Base-by-base conservation (phyloP, 1,140 invertebrate genomes). In the Pseudachorutes palmiensis region DNA sequence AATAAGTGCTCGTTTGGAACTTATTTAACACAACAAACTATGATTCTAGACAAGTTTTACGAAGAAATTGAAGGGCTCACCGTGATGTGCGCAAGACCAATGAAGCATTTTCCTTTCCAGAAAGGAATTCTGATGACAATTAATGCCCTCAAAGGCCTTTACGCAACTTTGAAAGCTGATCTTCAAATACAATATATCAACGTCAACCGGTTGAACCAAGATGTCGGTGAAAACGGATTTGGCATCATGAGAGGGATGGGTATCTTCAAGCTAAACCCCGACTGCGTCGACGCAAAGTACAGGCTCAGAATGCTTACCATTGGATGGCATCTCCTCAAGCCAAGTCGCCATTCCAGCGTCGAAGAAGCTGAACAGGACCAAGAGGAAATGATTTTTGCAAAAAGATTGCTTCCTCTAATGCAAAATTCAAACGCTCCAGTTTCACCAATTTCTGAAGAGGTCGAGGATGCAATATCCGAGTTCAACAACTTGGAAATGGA, bases 51-150 rank as follows among this genome's bases (percentile, higher is more conserved):
- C 14, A 24, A 24, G 55, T 58, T 58, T 29, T 22, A 58, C 12
- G n/a, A 24, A 29, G 55, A 12, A 24, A 24, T 58, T 12, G n/a
- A 9, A 5, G 14, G 22, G 5, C 5, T 58, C 5, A 22, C 5
- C 9, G 55, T 58, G 55, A 45, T 12, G 19, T 9, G 19, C 19
- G 9, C 5, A 9, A 9, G n/a, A 29, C 9, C 24, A 5, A 58
- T 9, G 24, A 22, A 5, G 5, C 24, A 9, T 9, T 58, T 24
- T 24, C 55, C 55, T 9, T 58, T 58, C 22, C 55, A 58, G 55
- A 58, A 58, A 22, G 55, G 55, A 9, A 58, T 58, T 9, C 55
- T 58, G 22, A 58, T 58, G 55, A 58, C 55, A 5, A 58, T 58
- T 58, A 22, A 5, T 22, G 5, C 55, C 5, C 9, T 58, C 12